Evolutionary conservation across 2,113 vertebrate genomes (phyloP), one percentile per base, ranked within the genome.

Genomic region (Rhinolophus sinicus): DNA sequence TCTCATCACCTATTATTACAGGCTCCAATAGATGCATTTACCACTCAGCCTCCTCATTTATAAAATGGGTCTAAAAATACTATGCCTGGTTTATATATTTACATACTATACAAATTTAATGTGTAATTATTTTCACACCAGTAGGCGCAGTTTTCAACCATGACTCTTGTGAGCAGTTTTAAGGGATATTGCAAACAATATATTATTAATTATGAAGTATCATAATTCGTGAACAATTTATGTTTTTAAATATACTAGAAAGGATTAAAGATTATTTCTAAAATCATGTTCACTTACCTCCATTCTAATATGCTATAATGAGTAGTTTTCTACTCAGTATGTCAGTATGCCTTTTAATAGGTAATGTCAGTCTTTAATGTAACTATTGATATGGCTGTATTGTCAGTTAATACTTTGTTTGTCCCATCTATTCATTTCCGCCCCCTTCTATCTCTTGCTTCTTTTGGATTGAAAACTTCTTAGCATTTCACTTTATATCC

Each of bases 81-180:
- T 52, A 65, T 54, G 65, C 77, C 52, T 88, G 35, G 47, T 94
- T 93, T 85, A 54, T 40, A 85, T 56, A 95, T 90, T 90, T 94
- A 64, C 22, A 50, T 44, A 64, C 30, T 70, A 60, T 81, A 19
- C 21, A 88, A 35, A 62, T 72, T 85, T 76, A 93, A n/a, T 8
- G 26, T 70, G 1, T 70, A 69, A 94, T 96, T 93, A 85, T 92
- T 91, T 95, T 96, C 75, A 81, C 76, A 22, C 54, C 44, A 60
- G 18, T 78, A 89, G 26, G 73, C 76, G 24, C 35, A 18, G 44
- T 96, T 96, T 93, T 82, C 47, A 62, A 67, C 26, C 24, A 77
- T 9, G 22, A 24, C 73, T 92, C 26, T 88, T 92, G 76, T 95
- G 65, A 88, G 50, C 33, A 47, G 33, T 85, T 91, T 28, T 65